These are phyloP conservation scores for Galeopterus variegatus DNA, from an alignment of 2,113 vertebrate species.

Conservation along the genomic window DNA sequence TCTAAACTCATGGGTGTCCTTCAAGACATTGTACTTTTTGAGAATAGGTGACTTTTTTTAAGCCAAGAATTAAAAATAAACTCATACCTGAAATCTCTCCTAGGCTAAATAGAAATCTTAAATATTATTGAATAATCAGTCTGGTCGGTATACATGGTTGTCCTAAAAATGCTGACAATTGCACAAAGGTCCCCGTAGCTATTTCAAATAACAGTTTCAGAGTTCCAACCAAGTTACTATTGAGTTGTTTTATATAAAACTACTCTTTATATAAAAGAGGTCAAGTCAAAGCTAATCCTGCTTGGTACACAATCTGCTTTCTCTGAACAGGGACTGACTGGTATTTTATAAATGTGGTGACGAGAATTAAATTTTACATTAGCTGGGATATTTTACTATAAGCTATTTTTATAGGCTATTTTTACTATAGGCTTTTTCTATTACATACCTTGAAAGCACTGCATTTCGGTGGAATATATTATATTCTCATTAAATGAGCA, in stretches of 20 bases:
- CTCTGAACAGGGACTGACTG: constrained; percentile 46
- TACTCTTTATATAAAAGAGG: neutral
- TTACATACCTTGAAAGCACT: neutral
- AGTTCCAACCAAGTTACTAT: neutral
- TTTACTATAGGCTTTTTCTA: neutral
- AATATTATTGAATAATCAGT: constrained; percentile 50
- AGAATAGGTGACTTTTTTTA: constrained; percentile 43
- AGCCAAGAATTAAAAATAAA: constrained; percentile 69
- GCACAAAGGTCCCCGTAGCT: neutral
- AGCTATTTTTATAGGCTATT: constrained; percentile 15
- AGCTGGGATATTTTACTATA: constrained; percentile 24
- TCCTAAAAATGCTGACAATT: constrained; percentile 24
- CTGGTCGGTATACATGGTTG: neutral
- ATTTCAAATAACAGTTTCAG: neutral
- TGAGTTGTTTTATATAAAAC: neutral
- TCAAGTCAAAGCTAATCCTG: constrained; percentile 70
- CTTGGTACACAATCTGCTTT: constrained; percentile 66
- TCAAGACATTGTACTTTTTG: neutral
- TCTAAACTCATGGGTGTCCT: constrained; percentile 23
- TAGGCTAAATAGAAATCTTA: constrained; percentile 66
- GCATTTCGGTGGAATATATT: constrained; percentile 16
- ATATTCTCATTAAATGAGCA: constrained; percentile 47
- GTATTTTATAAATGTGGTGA: constrained; percentile 62
- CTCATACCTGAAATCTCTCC: constrained; percentile 47
- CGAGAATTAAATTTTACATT: constrained; percentile 20